Percentiles rank a stretch among this genome's conserved stretches.
Conservation (phyloP, 2,888 invertebrate species). For the Tiliacea aurago region DNA sequence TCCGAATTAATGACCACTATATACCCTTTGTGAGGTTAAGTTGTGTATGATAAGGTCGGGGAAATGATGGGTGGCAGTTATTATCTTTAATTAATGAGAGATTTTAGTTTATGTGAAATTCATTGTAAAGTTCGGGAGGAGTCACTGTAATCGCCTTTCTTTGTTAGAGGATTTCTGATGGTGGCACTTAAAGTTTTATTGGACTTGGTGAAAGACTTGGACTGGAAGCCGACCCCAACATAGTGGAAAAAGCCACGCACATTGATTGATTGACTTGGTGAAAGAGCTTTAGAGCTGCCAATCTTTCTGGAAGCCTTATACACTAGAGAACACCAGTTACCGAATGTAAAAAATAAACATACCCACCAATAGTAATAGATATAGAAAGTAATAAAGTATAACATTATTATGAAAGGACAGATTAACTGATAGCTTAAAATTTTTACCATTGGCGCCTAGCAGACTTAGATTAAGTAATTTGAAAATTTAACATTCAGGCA, state of each 20-base stretch:
- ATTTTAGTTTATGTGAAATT: slow-evolving; percentile 55
- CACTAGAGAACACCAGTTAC: too few relatives aligned
- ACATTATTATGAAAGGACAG: neutral
- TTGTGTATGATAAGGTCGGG: slow-evolving; percentile 62
- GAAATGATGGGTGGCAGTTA: slow-evolving; percentile 62
- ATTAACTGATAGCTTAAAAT: neutral
- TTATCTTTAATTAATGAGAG: slow-evolving; percentile 59
- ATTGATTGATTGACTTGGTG: neutral
- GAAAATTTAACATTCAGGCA: neutral
- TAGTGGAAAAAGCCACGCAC: too few relatives aligned
- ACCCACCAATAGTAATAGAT: too few relatives aligned
- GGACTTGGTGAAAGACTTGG: neutral
- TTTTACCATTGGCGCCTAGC: too few relatives aligned
- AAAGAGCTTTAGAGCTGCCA: neutral
- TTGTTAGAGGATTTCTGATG: slow-evolving; percentile 22
- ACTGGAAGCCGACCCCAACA: too few relatives aligned
- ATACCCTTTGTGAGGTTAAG: slow-evolving; percentile 61
- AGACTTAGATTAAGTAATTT: neutral
- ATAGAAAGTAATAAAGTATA: too few relatives aligned
- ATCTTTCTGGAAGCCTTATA: neutral
- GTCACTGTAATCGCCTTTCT: slow-evolving; percentile 28
- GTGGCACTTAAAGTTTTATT: neutral
- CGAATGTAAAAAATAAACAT: neutral
- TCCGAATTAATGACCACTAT: slow-evolving; percentile 67
- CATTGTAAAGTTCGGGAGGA: slow-evolving; percentile 51